Evolutionary conservation across 2,113 vertebrate genomes (phyloP).

Genomic region (Corynorhinus townsendii): DNA sequence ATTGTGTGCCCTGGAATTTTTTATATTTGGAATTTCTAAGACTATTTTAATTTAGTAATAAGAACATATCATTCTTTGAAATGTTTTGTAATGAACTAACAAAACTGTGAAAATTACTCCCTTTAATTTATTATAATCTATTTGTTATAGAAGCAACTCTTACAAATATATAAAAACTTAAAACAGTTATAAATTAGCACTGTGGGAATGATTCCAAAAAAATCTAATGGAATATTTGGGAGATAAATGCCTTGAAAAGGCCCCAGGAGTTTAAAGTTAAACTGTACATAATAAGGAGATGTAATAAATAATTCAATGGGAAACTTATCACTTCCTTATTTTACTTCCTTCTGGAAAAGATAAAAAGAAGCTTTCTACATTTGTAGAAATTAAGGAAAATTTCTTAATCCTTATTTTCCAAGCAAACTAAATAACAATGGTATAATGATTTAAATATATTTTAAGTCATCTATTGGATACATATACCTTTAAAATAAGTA

Average conservation of each 20-base stretch:
- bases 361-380: neutral
- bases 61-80: neutral
- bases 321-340: neutral
- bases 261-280: neutral
- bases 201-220: neutral
- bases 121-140: neutral
- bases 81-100: neutral
- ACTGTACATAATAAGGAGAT: neutral
- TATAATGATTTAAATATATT: neutral
- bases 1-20: neutral
- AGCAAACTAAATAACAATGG: neutral
- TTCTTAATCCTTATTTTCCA: neutral
- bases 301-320: neutral
- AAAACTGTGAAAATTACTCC: neutral
- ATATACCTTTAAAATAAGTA: neutral
- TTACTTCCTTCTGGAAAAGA: neutral
- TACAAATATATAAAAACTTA: neutral
- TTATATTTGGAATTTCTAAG: neutral
- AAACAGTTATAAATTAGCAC: neutral
- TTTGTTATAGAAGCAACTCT: neutral
- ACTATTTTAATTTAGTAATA: neutral
- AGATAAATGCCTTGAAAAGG: neutral
- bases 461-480: neutral
- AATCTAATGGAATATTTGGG: neutral
- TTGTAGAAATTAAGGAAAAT: neutral